Evolutionary conservation across 2,888 invertebrate genomes (phyloP).

Genomic region (Dyspetes luteomarginatus): DNA sequence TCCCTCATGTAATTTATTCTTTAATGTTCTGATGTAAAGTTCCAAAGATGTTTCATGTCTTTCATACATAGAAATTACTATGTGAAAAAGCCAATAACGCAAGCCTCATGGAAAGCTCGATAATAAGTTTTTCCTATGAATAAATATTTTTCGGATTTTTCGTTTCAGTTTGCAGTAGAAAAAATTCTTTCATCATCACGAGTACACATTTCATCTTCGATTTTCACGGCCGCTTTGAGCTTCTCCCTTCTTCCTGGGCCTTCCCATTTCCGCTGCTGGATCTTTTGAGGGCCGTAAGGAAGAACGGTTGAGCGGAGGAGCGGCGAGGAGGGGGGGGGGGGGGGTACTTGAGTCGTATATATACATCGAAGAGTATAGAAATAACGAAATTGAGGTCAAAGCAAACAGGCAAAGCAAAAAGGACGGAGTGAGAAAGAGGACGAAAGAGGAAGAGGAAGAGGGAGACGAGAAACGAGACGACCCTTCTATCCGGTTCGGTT

Average conservation of each 20-base stretch:
- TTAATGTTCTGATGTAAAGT: too few relatives aligned
- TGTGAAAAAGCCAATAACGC: too few relatives aligned
- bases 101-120: too few relatives aligned
- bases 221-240: constrained; percentile 54
- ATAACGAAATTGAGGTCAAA: constrained; percentile 1
- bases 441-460: constrained; percentile 1
- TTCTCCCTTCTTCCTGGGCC: constrained; percentile 50
- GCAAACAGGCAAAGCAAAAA: not conserved
- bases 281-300: constrained; percentile 47
- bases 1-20: too few relatives aligned
- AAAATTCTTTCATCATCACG: not conserved
- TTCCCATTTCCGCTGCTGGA: constrained; percentile 70
- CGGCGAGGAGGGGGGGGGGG: not conserved
- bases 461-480: constrained; percentile 50
- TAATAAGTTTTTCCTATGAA: too few relatives aligned
- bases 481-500: constrained; percentile 67
- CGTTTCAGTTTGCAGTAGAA: too few relatives aligned
- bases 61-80: too few relatives aligned
- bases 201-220: not conserved
- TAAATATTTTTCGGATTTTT: too few relatives aligned
- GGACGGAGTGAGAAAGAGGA: constrained; percentile 1
- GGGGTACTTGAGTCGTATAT: not conserved
- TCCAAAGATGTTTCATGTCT: too few relatives aligned
- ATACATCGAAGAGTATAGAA: not conserved
- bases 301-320: not conserved